Conservation (phyloP, 2,888 invertebrate genomes). For the Molorchus minor region DNA sequence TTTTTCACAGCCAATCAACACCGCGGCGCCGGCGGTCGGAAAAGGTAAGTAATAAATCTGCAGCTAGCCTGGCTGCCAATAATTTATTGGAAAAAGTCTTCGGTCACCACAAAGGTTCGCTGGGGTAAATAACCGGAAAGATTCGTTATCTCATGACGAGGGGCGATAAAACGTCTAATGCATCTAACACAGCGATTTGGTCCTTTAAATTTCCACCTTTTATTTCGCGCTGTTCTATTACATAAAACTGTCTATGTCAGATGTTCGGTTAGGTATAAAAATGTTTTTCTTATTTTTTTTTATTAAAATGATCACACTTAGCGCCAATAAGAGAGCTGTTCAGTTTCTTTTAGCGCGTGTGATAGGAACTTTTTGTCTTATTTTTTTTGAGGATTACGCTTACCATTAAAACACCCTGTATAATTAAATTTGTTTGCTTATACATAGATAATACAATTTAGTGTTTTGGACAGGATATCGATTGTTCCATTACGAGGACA, state of each 20-base stretch:
- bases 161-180: constrained; percentile 18
- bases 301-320: no score
- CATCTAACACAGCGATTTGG: constrained; percentile 8
- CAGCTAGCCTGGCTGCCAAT: neutral
- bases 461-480: no score
- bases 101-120: constrained; percentile 2
- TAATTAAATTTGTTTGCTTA: neutral
- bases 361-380: neutral
- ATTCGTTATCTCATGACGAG: constrained; percentile 23
- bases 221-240: constrained; percentile 17
- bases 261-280: constrained; percentile 2
- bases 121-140: constrained; percentile 17
- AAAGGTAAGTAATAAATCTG: no score
- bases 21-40: no score
- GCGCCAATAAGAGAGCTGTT: neutral
- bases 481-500: no score
- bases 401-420: neutral
- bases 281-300: no score
- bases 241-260: constrained; percentile 12
- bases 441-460: no score
- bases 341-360: neutral
- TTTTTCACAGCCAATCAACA: no score
- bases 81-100: constrained; percentile 1
- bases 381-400: neutral
- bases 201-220: constrained; percentile 17